Evolutionary conservation across 2,797 vertebrate genomes (phyloP).

Genomic region (Allobates femoralis): DNA sequence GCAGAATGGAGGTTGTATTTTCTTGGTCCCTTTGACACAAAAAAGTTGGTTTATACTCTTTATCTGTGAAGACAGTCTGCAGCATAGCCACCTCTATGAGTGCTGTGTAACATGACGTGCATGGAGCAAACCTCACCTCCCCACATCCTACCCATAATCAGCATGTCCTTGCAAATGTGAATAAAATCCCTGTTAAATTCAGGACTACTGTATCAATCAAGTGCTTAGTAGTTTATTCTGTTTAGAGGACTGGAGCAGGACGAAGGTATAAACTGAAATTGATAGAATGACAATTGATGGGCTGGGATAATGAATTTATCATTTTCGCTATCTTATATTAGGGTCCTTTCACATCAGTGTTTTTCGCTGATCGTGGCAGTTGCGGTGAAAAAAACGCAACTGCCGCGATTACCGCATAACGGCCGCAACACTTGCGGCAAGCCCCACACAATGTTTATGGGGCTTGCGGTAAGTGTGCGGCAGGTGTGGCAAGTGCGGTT

Average conservation of each 20-base stretch:
- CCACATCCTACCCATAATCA: slow-evolving; percentile 13
- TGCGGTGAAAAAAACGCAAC: too few relatives aligned
- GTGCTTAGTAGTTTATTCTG: neutral
- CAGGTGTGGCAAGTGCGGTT: too few relatives aligned
- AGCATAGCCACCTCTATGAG: slow-evolving; percentile 37
- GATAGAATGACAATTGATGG: neutral
- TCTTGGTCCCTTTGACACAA: neutral
- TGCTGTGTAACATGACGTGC: slow-evolving; percentile 31
- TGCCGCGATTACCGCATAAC: too few relatives aligned
- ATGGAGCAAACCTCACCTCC: slow-evolving; percentile 19
- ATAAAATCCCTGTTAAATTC: slow-evolving; percentile 49
- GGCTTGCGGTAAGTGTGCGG: too few relatives aligned
- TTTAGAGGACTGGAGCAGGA: neutral
- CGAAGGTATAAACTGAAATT: neutral
- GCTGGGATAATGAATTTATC: neutral
- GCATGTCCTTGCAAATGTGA: slow-evolving; percentile 60
- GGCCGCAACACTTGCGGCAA: too few relatives aligned
- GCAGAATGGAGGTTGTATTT: slow-evolving; percentile 45
- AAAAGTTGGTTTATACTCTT: slow-evolving; percentile 19
- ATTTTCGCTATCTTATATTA: too few relatives aligned
- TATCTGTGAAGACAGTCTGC: slow-evolving; percentile 10
- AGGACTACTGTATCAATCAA: slow-evolving; percentile 2
- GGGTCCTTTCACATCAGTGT: too few relatives aligned
- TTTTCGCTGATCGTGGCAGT: too few relatives aligned
- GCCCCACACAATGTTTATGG: too few relatives aligned